Base-by-base conservation (phyloP, 2,888 invertebrate species). In the Steinernema hermaphroditum region DNA sequence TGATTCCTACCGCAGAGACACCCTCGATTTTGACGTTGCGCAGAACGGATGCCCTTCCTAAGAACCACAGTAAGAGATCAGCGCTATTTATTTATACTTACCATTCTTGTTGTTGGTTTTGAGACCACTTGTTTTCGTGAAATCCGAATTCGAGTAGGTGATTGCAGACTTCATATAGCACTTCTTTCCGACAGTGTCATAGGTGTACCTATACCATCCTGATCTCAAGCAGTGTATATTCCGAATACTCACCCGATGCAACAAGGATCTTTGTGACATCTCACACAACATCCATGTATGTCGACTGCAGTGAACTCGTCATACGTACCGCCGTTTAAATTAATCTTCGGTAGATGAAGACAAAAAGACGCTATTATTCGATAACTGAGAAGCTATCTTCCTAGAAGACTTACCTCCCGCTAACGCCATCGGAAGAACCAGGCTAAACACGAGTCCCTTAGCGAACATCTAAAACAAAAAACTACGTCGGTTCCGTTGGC, bases 91-190 rank as follows among this genome's bases (percentile, higher is more conserved):
- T 19, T 8, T 37, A n/a, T 22, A 24, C 41, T 44, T 70, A 80
- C 80, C 80, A 43, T 74, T 75, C 71, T 77, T 76, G 12, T 77
- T 74, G 62, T 83, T 84, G 8, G 84, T 82, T 70, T 81, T 85
- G 19, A 84, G 71, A 2, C 84, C 84, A 69, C 81, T 82, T 27
- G 81, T 82, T 71, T 79, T 78, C 1, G 74, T 72, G 12, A 62
- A 71, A 46, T 79, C 77, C 46, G 82, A 82, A n/a, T 76, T 76
- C 9, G 83, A 83, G 57, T 80, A 76, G 44, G 82, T 80, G 69
- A 84, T 84, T 0, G 84, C 82, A 29, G 80, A 80, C 70, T 84
- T 84, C 73, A 84, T 74, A 70, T 76, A 85, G 72, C 84, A 84
- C 76, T 82, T 75, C 16, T 76, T 74, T 19, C 75, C 73, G 57